Conservation (phyloP, 2,113 vertebrate genomes). For the Podarcis muralis region DNA sequence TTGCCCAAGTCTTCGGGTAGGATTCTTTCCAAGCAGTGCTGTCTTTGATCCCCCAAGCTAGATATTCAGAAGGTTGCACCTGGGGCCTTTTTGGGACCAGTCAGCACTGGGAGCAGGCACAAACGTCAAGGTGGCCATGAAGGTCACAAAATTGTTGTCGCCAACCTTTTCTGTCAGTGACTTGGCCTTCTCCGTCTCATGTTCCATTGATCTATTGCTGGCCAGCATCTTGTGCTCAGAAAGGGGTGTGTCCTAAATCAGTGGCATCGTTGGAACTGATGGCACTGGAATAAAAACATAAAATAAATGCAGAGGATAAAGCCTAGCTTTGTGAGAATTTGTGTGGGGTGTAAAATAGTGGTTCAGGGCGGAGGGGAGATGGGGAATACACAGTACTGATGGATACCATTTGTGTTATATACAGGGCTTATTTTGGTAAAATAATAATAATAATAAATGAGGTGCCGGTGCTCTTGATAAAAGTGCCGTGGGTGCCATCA, state of each 20-base stretch:
- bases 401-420: neutral
- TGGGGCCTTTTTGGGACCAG: neutral
- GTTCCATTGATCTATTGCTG: too few species aligned
- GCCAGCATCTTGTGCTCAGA: too few species aligned
- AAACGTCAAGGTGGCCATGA: too few species aligned
- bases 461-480: neutral
- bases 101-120: too few species aligned
- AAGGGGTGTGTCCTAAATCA: too few species aligned
- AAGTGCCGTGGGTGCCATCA: too few species aligned
- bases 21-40: neutral
- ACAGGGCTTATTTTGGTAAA: neutral
- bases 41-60: neutral
- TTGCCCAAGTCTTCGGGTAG: neutral
- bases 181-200: too few species aligned
- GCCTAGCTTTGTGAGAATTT: neutral
- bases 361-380: neutral
- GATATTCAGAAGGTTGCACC: neutral
- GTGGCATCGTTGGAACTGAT: neutral
- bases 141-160: too few species aligned
- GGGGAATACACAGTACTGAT: too few species aligned
- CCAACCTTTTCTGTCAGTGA: too few species aligned
- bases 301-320: neutral
- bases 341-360: neutral
- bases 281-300: neutral
- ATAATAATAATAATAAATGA: neutral